Base-by-base conservation (phyloP, 2,113 vertebrate species). In the Microcebus ravelobensis region DNA sequence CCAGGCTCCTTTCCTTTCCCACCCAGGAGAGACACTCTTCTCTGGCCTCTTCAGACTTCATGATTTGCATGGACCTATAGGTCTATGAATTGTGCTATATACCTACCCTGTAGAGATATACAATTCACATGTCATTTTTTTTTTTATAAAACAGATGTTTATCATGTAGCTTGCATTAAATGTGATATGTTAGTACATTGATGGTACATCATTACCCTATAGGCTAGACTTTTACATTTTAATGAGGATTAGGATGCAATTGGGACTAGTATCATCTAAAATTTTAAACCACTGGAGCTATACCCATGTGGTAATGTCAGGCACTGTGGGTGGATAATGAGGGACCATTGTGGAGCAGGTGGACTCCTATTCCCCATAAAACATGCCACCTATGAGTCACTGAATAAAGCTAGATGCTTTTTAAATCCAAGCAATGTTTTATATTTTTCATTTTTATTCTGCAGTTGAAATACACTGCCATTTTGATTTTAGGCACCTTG, bases 341-440 rank as follows among this genome's bases (percentile, higher is more conserved):
- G 27, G n/a, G 10, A 42, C 8, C 6, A 91, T 36, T 57, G 3
- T 74, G 36, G 34, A 61, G 39, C 36, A 73, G 73, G 36, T 20
- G 15, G 36, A 17, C 23, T 2, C 20, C 29, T 70, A 39, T 25
- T 63, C 57, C 17, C n/a, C 42, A 2, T 67, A 96, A 93, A 95
- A 36, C 3, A 31, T 4, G 36, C 14, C 17, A 17, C 18, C 4
- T 25, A 18, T 55, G 11, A 96, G 27, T 50, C 74, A 14, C 27
- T 61, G n/a, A 59, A 77, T 67, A 82, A 67, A 79, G 23, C n/a
- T 82, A 21, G 45, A 48, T 71, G 27, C 10, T 42, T 67, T 2
- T 85, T 94, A 77, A 90, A 90, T 29, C 10, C 68, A 76, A 52
- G n/a, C 10, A 31, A 27, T 82, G 48, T 57, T 95, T 85, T 48